Evolutionary conservation across 2,113 vertebrate genomes (phyloP), one percentile per base, ranked within the genome.

Genomic region (Dunckerocampus dactyliophorus): DNA sequence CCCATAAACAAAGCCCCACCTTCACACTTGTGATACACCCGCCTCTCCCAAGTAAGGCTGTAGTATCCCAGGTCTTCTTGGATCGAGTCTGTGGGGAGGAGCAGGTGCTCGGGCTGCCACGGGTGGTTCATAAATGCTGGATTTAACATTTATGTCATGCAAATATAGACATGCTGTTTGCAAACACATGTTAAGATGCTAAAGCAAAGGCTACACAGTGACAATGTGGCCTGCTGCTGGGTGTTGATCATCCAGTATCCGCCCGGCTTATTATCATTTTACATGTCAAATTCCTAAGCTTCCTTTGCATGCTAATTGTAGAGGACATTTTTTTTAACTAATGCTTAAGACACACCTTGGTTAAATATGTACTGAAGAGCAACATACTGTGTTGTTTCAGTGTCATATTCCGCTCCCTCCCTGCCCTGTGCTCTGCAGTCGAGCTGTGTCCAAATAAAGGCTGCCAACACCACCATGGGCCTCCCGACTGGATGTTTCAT

Each of bases 361-460:
- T 63, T 58, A 81, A 84, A 85, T 57, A 80, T 67, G 69, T 77
- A 69, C 68, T 59, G 45, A 63, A 51, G 59, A 34, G 13, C 79
- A 75, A 78, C 68, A 77, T 63, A 71, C 85, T 75, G 62, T 31
- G 69, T 72, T 69, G 47, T 81, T 71, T 72, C 37, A 71, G 71
- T 56, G 63, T 83, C 68, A 15, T 3, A 12, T 79, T 78, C 71
- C 74, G 39, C 8, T n/a, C 60, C 53, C 1, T 16, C 66, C 19
- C 56, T 8, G 31, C 31, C 31, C 4, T 19, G 31, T 5, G 58
- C 57, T n/a, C 3, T 11, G 47, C 63, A 54, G 63, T 64, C 62
- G 53, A 21, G 17, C 65, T 43, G 64, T 85, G 80, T 79, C 88
- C 87, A 89, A 90, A 91, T 89, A 90, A 89, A 89, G 88, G 17